Evolutionary conservation across 2,888 invertebrate species (phyloP), one percentile per base, ranked within the genome.

Genomic region (Drosophila peninsularis): DNA sequence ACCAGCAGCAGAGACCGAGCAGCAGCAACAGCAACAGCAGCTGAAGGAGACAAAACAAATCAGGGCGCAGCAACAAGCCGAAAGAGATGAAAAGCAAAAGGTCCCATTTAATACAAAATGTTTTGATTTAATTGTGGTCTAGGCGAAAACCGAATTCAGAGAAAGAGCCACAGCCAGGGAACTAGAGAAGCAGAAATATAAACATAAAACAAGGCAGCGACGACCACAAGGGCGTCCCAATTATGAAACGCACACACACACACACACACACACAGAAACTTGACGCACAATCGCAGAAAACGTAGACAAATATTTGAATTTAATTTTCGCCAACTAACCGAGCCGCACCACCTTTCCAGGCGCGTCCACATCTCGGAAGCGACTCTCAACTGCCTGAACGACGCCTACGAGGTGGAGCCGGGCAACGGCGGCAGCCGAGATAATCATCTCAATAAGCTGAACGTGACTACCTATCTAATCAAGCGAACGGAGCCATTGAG

Each of bases 351-450:
- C 17, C 44, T 7, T 27, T 41, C 4, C 37, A 98, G 98, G 10
- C 96, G 98, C 60, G 98, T 99, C 3, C 99, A 99, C 92, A 98
- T 99, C 90, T 99, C 99, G 0, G 95, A 96, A 81, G 96, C 97
- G 7, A 98, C 99, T 0, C 93, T 96, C 37, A 95, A 95, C 67
- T 98, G 96, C 90, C 93, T 99, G 70, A 95, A 96, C 86, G 96
- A 96, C 10, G 96, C 96, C 11, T 99, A 98, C 91, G 98, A 98
- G 86, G 97, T 99, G 62, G 99, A 99, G 90, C 96, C 97, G 0
- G 99, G 99, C 0, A 94, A 96, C 81, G 99, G 98, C 0, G 96
- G 95, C 34, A 95, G 95, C 19, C 94, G 98, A 54, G 96, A 98
- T 92, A 93, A 95, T 62, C 98, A 97, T 93, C 93, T 99, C 37